Evolutionary conservation across 2,888 invertebrate genomes (phyloP), one percentile per base, ranked within the genome.

Genomic region (Sceliomorpha sp.): DNA sequence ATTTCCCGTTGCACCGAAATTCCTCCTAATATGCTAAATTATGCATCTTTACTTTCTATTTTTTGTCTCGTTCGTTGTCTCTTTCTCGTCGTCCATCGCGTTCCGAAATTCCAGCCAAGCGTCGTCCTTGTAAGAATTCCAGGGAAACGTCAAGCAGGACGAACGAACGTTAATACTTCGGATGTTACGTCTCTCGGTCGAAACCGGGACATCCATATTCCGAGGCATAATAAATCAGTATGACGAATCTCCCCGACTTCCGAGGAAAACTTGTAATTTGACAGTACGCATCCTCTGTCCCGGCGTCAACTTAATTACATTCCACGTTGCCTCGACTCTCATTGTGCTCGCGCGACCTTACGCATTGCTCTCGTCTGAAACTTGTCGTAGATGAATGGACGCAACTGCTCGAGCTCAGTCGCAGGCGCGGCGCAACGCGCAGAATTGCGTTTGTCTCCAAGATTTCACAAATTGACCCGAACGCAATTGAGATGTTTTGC

Each of bases 181-280:
- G n/a, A n/a, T n/a, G n/a, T n/a, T n/a, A n/a, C n/a, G n/a, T n/a
- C n/a, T 66, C 37, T 51, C 39, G 40, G 39, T 51, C 45, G 58
- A 59, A 60, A 20, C 37, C 24, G 40, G 59, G 44, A 48, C 70
- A 70, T 70, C 70, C 70, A 69, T 69, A 69, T 69, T 69, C 69
- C 59, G 5, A 27, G 20, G 69, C 32, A 63, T 69, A 72, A 72
- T 72, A 72, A 72, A 72, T 69, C 66, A 72, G 72, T 66, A 66
- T 69, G 72, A 72, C 68, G 64, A 72, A 72, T 63, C 51, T 64
- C 53, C 56, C 42, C 45, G 60, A 48, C 53, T 62, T 45, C 50
- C 55, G 55, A 66, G 64, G 69, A 72, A 69, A 72, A 69, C 66
- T 72, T 66, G 66, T 66, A 66, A 72, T 72, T 72, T 72, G 72